These are phyloP conservation scores for Chaetura pelagica DNA, from an alignment of 2,113 vertebrate genomes.

Conservation along the genomic window DNA sequence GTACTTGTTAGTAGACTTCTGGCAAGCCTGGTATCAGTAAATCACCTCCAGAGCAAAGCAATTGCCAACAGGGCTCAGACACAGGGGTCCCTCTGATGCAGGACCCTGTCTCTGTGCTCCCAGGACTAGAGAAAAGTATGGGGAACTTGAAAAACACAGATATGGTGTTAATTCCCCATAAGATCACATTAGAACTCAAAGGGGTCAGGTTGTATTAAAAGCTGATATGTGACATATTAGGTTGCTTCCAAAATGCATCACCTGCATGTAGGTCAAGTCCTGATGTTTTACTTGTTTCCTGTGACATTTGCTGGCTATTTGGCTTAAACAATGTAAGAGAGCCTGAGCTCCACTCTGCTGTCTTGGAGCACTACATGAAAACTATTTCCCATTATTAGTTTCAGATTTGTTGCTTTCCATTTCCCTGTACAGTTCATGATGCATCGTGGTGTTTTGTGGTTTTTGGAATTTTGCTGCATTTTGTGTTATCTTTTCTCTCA, in stretches of 20 bases:
- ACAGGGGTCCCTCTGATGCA: background rate
- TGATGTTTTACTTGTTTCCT: background rate
- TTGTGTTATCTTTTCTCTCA: background rate
- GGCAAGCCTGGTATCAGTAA: background rate
- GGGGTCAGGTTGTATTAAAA: background rate
- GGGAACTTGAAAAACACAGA: background rate
- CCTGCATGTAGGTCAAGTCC: background rate
- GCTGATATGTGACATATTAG: background rate
- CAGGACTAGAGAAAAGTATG: background rate
- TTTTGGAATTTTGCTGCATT: background rate
- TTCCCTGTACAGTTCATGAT: background rate
- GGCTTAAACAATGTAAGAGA: rapidly evolving
- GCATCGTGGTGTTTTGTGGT: background rate
- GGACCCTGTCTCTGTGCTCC: background rate
- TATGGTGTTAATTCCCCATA: background rate
- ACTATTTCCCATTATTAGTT: background rate
- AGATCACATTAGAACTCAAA: background rate
- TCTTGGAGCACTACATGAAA: background rate
- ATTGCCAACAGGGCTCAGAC: background rate
- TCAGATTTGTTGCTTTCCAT: background rate
- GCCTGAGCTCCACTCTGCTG: background rate
- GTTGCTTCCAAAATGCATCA: background rate
- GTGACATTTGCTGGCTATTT: background rate
- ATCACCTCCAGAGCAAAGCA: background rate
- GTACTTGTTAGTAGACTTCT: background rate